Conservation (phyloP, 2,888 invertebrate species). For the Dryobota labecula region DNA sequence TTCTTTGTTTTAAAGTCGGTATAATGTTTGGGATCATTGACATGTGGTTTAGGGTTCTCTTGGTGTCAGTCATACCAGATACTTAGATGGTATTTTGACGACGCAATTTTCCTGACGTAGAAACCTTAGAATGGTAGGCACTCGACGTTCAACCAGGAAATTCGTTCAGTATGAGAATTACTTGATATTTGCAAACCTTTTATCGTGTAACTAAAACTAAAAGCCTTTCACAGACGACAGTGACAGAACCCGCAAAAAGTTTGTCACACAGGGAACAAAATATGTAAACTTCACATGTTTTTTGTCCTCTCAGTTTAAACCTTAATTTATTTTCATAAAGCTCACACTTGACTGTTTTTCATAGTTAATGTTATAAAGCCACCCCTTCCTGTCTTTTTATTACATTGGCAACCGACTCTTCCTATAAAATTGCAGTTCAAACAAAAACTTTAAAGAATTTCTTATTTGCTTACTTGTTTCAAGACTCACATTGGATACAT, state of each 20-base stretch:
- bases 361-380: constrained; percentile 47
- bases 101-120: neutral
- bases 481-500: too few species aligned
- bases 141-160: neutral
- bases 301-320: neutral
- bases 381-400: constrained; percentile 59
- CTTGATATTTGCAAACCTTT: neutral
- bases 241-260: neutral
- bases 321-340: constrained; percentile 28
- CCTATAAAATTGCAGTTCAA: constrained; percentile 37
- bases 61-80: neutral
- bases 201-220: neutral
- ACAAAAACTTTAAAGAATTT: constrained; percentile 17
- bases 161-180: neutral
- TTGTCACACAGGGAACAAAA: constrained; percentile 9
- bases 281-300: neutral
- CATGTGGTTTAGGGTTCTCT: constrained; percentile 19
- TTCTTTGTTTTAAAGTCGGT: constrained; percentile 19
- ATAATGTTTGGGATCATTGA: constrained; percentile 52
- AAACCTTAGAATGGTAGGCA: too few species aligned
- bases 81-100: neutral
- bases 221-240: neutral
- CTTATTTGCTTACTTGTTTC: neutral
- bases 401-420: constrained; percentile 54
- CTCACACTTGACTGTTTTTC: constrained; percentile 45